Evolutionary conservation across 2,888 invertebrate species (phyloP).

Genomic region (Micoletzkya japonica): DNA sequence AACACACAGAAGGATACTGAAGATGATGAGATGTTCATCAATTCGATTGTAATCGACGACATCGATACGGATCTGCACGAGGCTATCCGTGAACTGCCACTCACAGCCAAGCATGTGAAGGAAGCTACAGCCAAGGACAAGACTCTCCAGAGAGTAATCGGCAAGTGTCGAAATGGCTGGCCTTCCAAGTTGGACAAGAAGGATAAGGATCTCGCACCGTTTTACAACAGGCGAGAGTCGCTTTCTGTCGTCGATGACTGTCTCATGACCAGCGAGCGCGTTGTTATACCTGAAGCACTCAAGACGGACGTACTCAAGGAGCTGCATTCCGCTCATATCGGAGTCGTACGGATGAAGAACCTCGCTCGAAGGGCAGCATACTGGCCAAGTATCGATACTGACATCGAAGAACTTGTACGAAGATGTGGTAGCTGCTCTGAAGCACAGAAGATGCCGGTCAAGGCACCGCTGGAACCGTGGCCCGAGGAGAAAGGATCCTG

Average conservation of each 20-base stretch:
- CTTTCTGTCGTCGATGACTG: conserved; percentile 20
- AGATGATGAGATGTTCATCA: not conserved
- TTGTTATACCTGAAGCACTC: conserved; percentile 45
- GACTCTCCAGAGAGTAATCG: not conserved
- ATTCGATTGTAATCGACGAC: conserved; percentile 6
- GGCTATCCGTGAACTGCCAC: not conserved
- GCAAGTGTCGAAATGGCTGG: not conserved
- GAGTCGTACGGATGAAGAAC: conserved; percentile 53
- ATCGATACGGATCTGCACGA: not conserved
- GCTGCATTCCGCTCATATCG: conserved; percentile 55
- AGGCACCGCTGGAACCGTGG: conserved; percentile 42
- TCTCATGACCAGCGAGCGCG: conserved; percentile 33
- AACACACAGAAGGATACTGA: not conserved
- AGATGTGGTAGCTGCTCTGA: conserved; percentile 41
- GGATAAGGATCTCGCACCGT: too few relatives aligned
- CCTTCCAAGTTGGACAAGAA: too few relatives aligned
- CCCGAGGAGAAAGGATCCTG: too few relatives aligned
- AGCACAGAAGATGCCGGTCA: conserved; percentile 38
- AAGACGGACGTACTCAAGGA: conserved; percentile 38
- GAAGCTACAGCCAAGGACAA: too few relatives aligned
- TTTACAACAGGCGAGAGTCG: not conserved
- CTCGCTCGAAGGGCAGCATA: conserved; percentile 53
- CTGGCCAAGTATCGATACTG: conserved; percentile 50
- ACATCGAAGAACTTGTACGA: conserved; percentile 37
- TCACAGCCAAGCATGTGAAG: not conserved